Evolutionary conservation across 2,888 invertebrate genomes (phyloP).

Genomic region (Hoplodrina blanda): DNA sequence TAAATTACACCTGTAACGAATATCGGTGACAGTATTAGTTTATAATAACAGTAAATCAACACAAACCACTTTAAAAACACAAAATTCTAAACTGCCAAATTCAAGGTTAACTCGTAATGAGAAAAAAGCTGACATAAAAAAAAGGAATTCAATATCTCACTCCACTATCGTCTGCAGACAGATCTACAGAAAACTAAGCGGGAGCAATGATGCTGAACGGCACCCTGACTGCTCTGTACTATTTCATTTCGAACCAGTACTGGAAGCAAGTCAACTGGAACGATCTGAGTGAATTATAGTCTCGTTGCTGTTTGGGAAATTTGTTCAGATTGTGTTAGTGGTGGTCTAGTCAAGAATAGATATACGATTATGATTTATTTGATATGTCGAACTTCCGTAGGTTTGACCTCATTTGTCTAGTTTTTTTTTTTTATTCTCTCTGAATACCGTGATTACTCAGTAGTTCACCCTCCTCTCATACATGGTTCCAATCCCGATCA

Average conservation of each 20-base stretch:
- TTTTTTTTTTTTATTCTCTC: no score
- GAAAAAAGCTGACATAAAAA: background rate
- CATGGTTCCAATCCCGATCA: no score
- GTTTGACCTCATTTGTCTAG: background rate
- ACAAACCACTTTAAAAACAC: no score
- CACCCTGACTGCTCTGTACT: constrained; percentile 11
- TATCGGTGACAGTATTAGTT: no score
- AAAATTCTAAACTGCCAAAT: no score
- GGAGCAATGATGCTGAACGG: constrained; percentile 29
- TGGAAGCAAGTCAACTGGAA: constrained; percentile 44
- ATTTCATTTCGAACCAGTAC: constrained; percentile 41
- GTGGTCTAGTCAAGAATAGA: background rate
- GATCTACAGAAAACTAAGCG: constrained; percentile 19
- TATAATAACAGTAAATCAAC: no score
- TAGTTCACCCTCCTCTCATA: no score
- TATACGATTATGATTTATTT: constrained; percentile 8
- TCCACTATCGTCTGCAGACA: background rate
- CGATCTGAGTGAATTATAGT: constrained; percentile 30
- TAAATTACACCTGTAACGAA: no score
- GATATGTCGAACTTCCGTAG: background rate
- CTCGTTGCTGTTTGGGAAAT: background rate
- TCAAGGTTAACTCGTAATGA: no score
- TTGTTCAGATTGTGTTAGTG: constrained; percentile 15
- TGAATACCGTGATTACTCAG: no score
- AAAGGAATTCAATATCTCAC: background rate